These are phyloP conservation scores for Caenorhabditis latens DNA, from an alignment of 1,140 invertebrate genomes.

Conservation along the genomic window DNA sequence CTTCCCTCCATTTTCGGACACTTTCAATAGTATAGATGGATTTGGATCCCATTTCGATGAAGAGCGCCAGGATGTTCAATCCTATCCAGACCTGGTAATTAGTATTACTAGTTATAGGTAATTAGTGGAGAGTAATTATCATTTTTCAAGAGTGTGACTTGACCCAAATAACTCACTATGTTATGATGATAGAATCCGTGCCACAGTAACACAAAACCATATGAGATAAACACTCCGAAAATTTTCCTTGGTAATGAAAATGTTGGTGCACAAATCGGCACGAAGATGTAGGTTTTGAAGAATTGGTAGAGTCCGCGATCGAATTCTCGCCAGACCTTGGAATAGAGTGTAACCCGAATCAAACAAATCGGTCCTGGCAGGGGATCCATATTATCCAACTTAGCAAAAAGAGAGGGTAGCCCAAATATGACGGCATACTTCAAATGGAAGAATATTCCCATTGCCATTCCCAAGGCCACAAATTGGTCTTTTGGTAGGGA, in stretches of 20 bases:
- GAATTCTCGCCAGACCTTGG: conserved; percentile 76
- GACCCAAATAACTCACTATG: conserved; percentile 67
- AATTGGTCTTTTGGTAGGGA: conserved; percentile 75
- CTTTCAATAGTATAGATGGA: conserved; percentile 69
- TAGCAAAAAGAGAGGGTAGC: conserved; percentile 74
- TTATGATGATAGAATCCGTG: conserved; percentile 77
- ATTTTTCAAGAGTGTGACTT: too few relatives aligned
- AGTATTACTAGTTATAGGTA: not conserved
- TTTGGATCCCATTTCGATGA: conserved; percentile 75
- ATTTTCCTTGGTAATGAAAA: conserved; percentile 73
- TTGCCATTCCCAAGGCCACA: conserved; percentile 76
- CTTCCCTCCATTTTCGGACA: conserved; percentile 70
- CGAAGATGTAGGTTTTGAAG: conserved; percentile 77
- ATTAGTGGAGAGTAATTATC: too few relatives aligned
- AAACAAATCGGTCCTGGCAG: conserved; percentile 76
- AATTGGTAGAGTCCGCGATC: conserved; percentile 76
- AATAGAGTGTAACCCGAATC: conserved; percentile 73
- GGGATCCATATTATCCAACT: conserved; percentile 75
- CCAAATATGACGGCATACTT: conserved; percentile 78
- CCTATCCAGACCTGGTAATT: conserved; percentile 74
- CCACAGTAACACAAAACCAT: conserved; percentile 76
- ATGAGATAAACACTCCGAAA: conserved; percentile 75
- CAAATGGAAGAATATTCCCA: conserved; percentile 76
- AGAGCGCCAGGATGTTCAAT: conserved; percentile 75
- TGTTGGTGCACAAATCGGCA: conserved; percentile 76